phyloP scores from a whole-genome alignment of 2,797 vertebrate genomes.

The Gymnopithys bicolor region DNA sequence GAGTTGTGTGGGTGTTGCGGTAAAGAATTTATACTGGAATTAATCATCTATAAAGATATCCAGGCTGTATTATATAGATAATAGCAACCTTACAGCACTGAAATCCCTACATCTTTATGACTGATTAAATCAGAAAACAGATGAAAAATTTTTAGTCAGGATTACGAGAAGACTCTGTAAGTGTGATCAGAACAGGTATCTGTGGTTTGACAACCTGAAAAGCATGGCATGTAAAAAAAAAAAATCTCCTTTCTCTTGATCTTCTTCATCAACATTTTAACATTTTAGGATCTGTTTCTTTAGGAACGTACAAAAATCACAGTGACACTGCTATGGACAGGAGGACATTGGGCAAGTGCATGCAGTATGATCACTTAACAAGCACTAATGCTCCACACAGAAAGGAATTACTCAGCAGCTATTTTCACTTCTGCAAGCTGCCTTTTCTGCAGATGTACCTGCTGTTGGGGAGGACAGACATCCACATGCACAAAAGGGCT shows the following conservation, averaged over 20 bases:
- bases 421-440: neutral
- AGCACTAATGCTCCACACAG: neutral
- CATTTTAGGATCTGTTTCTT: neutral
- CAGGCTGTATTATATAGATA: neutral
- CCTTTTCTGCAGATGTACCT: neutral
- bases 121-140: neutral
- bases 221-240: neutral
- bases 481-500: neutral
- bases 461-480: neutral
- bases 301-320: neutral
- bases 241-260: neutral
- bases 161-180: neutral
- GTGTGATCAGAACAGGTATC: neutral
- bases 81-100: neutral
- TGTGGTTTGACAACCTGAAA: neutral
- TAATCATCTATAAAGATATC: neutral
- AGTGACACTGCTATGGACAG: neutral
- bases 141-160: neutral
- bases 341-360: fast-evolving
- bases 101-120: neutral
- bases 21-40: neutral
- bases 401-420: neutral
- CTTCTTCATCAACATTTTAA: neutral
- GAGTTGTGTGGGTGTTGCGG: neutral
- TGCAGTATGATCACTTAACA: neutral